phyloP scores from a whole-genome alignment of 2,888 invertebrate genomes.

The Schizotus pectinicornis region DNA sequence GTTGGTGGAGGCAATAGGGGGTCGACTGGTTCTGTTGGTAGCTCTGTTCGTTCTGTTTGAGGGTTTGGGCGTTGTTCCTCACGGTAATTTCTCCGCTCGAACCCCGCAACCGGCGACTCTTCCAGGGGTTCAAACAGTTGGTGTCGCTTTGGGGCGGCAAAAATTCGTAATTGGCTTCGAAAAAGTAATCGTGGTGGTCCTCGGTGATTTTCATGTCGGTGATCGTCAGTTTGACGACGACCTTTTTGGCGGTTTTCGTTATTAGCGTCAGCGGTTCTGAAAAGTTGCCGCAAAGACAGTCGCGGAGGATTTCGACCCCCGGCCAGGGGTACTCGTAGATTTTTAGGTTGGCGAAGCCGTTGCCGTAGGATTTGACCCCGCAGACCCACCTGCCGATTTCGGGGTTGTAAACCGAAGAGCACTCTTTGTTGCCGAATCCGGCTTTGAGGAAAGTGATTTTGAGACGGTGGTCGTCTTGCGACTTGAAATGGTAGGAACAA shows the following conservation, averaged over 20 bases:
- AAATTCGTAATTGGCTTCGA: constrained; percentile 77
- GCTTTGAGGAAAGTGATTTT: constrained; percentile 73
- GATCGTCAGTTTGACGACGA: constrained; percentile 76
- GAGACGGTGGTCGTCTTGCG: constrained; percentile 71
- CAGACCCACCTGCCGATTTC: constrained; percentile 74
- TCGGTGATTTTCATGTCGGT: constrained; percentile 82
- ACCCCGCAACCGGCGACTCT: constrained; percentile 69
- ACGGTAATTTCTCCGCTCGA: constrained; percentile 77
- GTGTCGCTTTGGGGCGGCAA: constrained; percentile 64
- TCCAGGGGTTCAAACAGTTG: constrained; percentile 70
- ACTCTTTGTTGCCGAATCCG: constrained; percentile 72
- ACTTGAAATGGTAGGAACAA: constrained; percentile 78
- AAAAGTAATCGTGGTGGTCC: constrained; percentile 79
- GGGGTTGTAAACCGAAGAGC: constrained; percentile 71
- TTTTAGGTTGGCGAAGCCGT: constrained; percentile 50
- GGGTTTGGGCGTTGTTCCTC: constrained; percentile 63
- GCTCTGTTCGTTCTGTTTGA: constrained; percentile 58
- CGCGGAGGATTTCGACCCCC: constrained; percentile 70
- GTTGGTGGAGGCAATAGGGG: constrained; percentile 71
- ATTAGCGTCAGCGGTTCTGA: constrained; percentile 69
- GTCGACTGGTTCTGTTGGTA: constrained; percentile 61
- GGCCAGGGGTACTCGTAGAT: constrained; percentile 75
- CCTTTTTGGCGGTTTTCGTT: constrained; percentile 72
- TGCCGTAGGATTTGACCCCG: constrained; percentile 56
- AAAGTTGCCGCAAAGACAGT: constrained; percentile 76